These are phyloP conservation scores for Podiceps cristatus DNA, from an alignment of 2,113 vertebrate genomes.

Conservation along the genomic window DNA sequence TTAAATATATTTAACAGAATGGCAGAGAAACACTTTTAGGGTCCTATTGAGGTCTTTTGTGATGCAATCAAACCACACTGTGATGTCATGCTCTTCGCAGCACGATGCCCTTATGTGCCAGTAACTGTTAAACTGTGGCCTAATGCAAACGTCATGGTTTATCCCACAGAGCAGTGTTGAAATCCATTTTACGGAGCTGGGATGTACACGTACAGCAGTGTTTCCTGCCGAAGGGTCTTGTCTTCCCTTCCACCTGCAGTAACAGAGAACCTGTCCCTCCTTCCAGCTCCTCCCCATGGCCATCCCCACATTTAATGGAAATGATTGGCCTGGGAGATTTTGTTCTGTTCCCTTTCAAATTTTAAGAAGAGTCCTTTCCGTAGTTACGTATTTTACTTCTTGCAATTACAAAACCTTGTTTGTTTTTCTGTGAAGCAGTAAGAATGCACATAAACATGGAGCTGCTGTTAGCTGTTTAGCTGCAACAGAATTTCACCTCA, in stretches of 20 bases:
- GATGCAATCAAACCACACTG: neutral
- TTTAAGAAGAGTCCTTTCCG: neutral
- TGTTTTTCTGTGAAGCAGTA: neutral
- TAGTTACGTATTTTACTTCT: neutral
- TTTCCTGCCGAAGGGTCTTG: neutral
- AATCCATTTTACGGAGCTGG: neutral
- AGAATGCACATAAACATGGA: neutral
- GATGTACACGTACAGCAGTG: neutral
- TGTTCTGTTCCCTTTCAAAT: neutral
- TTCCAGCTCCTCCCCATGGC: neutral
- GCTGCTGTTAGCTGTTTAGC: neutral
- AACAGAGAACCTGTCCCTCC: neutral
- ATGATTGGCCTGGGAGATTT: neutral
- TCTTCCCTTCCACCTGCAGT: neutral
- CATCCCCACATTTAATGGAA: neutral
- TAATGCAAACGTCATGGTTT: rapidly evolving
- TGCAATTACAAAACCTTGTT: neutral
- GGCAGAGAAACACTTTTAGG: neutral
- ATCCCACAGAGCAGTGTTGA: neutral
- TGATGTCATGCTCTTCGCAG: neutral
- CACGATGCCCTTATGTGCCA: neutral
- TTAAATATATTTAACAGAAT: neutral
- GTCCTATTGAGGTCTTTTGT: neutral
- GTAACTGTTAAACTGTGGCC: neutral
- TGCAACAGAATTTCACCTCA: neutral